Evolutionary conservation across 2,113 vertebrate genomes (phyloP).

Genomic region (Oreocharis arfaki): DNA sequence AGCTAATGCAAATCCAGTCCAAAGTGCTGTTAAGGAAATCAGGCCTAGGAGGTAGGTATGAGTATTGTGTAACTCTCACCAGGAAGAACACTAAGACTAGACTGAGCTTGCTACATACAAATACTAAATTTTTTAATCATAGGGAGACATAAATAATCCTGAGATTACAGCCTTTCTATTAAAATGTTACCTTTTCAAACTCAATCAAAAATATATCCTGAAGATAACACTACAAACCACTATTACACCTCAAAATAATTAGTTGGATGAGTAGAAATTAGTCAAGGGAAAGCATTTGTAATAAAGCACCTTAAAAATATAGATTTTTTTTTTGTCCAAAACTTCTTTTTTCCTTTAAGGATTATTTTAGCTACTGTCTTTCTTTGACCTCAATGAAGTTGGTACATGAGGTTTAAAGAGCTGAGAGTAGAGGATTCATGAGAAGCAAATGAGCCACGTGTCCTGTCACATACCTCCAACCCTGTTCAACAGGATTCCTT

Average conservation of each 20-base stretch:
- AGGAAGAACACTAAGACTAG: background rate
- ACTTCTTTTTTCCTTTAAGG: background rate
- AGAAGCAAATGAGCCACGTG: background rate
- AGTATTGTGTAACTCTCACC: background rate
- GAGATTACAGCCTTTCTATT: background rate
- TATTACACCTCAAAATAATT: background rate
- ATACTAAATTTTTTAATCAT: background rate
- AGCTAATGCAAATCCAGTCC: background rate
- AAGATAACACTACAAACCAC: background rate
- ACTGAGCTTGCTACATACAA: background rate
- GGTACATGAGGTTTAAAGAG: background rate
- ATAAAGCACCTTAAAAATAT: background rate
- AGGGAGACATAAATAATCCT: background rate
- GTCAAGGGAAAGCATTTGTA: background rate
- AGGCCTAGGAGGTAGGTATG: background rate
- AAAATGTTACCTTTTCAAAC: background rate
- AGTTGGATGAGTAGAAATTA: background rate
- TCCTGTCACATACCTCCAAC: background rate
- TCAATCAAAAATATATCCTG: background rate
- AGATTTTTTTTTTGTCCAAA: background rate
- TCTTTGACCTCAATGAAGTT: background rate
- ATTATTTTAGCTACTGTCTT: background rate
- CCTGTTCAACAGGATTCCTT: background rate
- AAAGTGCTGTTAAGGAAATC: background rate
- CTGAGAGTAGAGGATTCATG: background rate